A percentile compares a stretch with the other conserved stretches of the same genome.
phyloP scores from a whole-genome alignment of 2,797 vertebrate genomes.

The Coilia nasus region DNA sequence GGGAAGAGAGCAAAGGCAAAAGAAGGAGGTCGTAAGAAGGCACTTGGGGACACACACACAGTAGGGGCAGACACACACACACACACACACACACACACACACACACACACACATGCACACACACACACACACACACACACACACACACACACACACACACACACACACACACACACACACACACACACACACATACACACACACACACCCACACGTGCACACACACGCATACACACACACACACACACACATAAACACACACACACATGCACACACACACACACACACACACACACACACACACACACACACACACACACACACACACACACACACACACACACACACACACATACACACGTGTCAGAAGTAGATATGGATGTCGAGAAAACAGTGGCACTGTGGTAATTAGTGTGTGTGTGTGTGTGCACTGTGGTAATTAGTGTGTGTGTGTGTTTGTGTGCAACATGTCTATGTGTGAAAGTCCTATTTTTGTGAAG shows the following conservation, averaged over 20 bases:
- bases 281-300: neutral
- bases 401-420: neutral
- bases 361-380: neutral
- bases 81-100: neutral
- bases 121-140: neutral
- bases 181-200: neutral
- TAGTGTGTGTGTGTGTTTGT: neutral
- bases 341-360: too few species aligned
- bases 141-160: neutral
- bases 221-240: neutral
- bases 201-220: too few species aligned
- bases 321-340: too few species aligned
- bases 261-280: too few species aligned
- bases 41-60: slow-evolving; percentile 23
- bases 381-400: neutral
- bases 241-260: too few species aligned
- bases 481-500: too few species aligned
- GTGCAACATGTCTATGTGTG: neutral
- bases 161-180: too few species aligned
- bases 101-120: too few species aligned
- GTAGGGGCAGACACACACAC: neutral
- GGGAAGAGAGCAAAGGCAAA: slow-evolving; percentile 41
- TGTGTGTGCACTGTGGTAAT: neutral
- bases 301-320: neutral
- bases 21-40: slow-evolving; percentile 22